These are phyloP conservation scores for Phataginus tetradactyla DNA, from an alignment of 2,797 vertebrate genomes.

Conservation along the genomic window DNA sequence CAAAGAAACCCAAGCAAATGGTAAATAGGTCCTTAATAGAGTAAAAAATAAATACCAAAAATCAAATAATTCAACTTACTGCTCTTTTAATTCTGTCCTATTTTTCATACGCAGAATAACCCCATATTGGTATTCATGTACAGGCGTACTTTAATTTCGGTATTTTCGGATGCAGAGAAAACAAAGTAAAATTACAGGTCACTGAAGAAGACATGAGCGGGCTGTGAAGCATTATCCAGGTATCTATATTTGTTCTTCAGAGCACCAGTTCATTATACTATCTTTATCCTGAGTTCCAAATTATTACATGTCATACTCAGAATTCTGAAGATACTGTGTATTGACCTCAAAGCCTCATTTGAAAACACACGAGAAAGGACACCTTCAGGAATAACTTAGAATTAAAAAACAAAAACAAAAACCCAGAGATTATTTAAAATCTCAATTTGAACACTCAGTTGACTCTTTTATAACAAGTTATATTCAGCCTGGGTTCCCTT, in stretches of 20 bases:
- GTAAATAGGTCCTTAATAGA: not conserved
- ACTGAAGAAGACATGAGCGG: not conserved
- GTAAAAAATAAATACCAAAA: not conserved
- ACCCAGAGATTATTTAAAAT: not conserved
- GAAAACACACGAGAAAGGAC: not conserved
- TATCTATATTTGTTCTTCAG: conserved; percentile 12
- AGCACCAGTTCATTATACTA: not conserved
- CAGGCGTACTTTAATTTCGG: not conserved
- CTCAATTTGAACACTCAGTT: not conserved
- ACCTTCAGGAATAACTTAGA: conserved; percentile 16
- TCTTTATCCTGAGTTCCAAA: conserved; percentile 57
- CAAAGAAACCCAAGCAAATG: not conserved
- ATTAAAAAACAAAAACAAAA: not conserved
- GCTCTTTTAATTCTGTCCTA: not conserved
- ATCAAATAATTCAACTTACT: not conserved
- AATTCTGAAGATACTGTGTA: conserved; percentile 34
- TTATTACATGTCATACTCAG: conserved; percentile 32
- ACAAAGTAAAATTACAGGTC: conserved; percentile 43
- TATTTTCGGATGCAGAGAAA: conserved; percentile 44
- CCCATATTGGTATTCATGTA: not conserved
- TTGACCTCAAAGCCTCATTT: conserved; percentile 36
- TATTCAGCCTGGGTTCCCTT: not conserved
- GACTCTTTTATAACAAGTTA: not conserved
- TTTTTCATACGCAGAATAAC: not conserved
- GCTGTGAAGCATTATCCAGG: not conserved